Evolutionary conservation across 2,888 invertebrate genomes (phyloP), one percentile per base, ranked within the genome.

Genomic region (Selenia dentaria): DNA sequence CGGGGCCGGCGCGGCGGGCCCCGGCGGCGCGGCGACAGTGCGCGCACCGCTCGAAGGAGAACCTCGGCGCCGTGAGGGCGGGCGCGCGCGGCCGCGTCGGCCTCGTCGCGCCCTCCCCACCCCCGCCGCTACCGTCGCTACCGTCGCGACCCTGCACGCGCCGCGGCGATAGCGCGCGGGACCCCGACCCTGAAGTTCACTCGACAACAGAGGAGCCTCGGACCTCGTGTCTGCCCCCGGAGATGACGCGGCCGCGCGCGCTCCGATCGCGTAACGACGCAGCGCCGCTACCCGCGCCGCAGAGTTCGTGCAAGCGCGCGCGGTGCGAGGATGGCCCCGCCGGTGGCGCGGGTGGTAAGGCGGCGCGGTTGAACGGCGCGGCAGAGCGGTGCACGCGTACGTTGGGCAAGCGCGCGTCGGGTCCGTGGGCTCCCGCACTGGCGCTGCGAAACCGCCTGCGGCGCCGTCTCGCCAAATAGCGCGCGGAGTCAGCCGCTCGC

Each of bases 361-460:
- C 51, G 10, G 57, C 54, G 62, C 50, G 59, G 49, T 40, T 52
- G 69, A 49, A 55, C 16, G 16, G 16, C 42, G 63, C 55, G 27
- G 55, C 61, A 39, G 70, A 70, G 63, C 69, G 73, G 6, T 62
- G 65, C 38, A 67, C 68, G 40, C 75, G 74, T 0, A 67, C 74
- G 22, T 67, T 76, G 2, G 70, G 70, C 51, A 75, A 75, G 70
- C 81, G 82, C 44, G 68, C 75, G 31, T 66, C 76, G 55, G 80
- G 80, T 25, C 83, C 83, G 28, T 87, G 88, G 83, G 80, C 83
- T 63, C 85, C 81, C 35, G 79, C 86, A 64, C 70, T 84, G 52
- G 81, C 87, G 66, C 76, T 85, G 40, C 83, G 86, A 54, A 79
- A 81, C 61, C 86, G 89, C 59, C 73, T 90, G 58, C 83, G 90